A percentile compares a stretch with the other conserved stretches of the same genome.
Conservation (phyloP, 2,888 invertebrate genomes). For the Choreutis nemorana region DNA sequence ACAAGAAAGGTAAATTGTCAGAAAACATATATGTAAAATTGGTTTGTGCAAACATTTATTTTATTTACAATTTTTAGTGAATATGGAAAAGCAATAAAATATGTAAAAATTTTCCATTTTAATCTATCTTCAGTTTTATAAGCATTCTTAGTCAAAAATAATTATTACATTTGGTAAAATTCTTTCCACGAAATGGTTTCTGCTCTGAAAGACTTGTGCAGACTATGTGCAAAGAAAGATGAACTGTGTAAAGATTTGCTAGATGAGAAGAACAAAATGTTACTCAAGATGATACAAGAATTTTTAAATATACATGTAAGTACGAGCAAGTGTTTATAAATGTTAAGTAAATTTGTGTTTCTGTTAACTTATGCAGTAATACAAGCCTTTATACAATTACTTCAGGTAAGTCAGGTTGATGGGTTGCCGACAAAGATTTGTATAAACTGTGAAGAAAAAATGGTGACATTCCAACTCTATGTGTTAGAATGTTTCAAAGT, state of each 20-base stretch:
- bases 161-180: no score
- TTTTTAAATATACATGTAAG: slow-evolving; percentile 44
- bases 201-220: slow-evolving; percentile 42
- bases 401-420: slow-evolving; percentile 42
- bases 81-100: no score
- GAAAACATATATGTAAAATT: no score
- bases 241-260: slow-evolving; percentile 47
- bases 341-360: not conserved
- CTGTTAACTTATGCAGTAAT: slow-evolving; percentile 3
- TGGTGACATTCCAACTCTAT: slow-evolving; percentile 52
- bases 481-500: slow-evolving; percentile 47
- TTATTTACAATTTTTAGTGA: no score
- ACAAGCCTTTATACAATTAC: slow-evolving; percentile 7
- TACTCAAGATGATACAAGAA: slow-evolving; percentile 43
- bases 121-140: no score
- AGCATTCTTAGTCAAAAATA: no score
- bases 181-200: no score
- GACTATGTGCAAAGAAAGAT: slow-evolving; percentile 48
- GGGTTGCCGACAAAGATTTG: slow-evolving; percentile 47
- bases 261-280: slow-evolving; percentile 39
- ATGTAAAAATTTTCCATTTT: no score
- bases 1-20: no score
- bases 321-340: slow-evolving; percentile 9
- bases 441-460: slow-evolving; percentile 50
- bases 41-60: no score